Conservation (phyloP, 2,113 vertebrate genomes). For the Hippocampus guttulatus region DNA sequence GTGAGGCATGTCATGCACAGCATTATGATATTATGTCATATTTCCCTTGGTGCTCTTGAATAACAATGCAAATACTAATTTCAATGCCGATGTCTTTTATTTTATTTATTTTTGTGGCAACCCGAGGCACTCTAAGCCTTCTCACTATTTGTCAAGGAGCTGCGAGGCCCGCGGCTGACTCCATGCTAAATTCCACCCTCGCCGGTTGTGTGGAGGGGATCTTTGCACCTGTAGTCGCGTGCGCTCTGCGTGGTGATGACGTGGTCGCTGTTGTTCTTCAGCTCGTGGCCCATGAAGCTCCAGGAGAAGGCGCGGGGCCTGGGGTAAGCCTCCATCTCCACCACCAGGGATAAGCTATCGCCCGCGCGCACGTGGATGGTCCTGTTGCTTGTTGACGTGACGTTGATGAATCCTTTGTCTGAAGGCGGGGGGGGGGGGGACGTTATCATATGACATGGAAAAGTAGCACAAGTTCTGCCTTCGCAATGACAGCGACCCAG, state of each 20-base stretch:
- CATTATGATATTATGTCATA: conserved; percentile 5
- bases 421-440: conserved; percentile 7
- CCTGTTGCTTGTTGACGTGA: conserved; percentile 72
- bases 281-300: conserved; percentile 79
- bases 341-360: conserved; percentile 80
- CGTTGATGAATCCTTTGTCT: conserved; percentile 88
- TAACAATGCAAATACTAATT: not conserved
- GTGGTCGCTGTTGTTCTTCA: conserved; percentile 84
- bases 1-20: not conserved
- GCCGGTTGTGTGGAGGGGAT: not conserved
- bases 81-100: conserved; percentile 14
- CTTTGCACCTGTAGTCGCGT: conserved; percentile 51
- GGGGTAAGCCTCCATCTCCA: conserved; percentile 85
- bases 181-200: conserved; percentile 42
- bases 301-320: conserved; percentile 76
- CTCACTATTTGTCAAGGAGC: conserved; percentile 20
- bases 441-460: not conserved
- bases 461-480: not conserved
- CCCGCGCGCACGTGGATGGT: conserved; percentile 85
- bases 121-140: not conserved
- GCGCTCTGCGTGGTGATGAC: conserved; percentile 75
- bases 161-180: conserved; percentile 17
- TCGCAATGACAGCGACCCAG: not conserved
- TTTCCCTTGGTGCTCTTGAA: not conserved
- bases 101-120: conserved; percentile 12